Conservation (phyloP, 2,888 invertebrate species). For the Eupithecia dodoneata region DNA sequence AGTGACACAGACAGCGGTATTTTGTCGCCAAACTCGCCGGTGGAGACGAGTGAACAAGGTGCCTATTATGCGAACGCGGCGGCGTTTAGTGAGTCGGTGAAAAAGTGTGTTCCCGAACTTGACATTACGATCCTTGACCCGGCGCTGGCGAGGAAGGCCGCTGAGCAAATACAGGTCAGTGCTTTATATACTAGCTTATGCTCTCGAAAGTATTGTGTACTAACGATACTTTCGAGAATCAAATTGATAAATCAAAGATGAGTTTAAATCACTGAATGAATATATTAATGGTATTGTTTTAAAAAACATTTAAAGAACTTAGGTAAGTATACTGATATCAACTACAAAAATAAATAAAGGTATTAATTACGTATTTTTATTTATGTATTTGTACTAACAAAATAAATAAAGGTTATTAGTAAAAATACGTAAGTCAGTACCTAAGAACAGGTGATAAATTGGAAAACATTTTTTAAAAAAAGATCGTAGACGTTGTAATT, state of each 20-base stretch:
- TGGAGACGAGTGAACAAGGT: slow-evolving; percentile 76
- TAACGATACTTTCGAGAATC: background rate
- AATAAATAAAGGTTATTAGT: background rate
- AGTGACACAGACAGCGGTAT: slow-evolving; percentile 87
- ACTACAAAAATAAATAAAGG: background rate
- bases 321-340: background rate
- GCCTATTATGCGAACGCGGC: slow-evolving; percentile 74
- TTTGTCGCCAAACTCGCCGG: slow-evolving; percentile 85
- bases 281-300: background rate
- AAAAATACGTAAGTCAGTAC: background rate
- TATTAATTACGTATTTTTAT: background rate
- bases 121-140: slow-evolving; percentile 77
- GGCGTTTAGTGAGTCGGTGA: slow-evolving; percentile 70
- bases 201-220: slow-evolving; percentile 29
- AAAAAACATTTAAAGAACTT: background rate
- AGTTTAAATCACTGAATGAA: background rate
- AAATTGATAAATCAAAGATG: background rate
- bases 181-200: slow-evolving; percentile 5
- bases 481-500: slow-evolving; percentile 53
- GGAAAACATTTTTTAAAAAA: slow-evolving; percentile 37
- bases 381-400: too few species aligned
- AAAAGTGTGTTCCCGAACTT: slow-evolving; percentile 63
- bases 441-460: background rate
- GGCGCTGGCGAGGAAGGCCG: slow-evolving; percentile 74
- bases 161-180: slow-evolving; percentile 80